These are phyloP conservation scores for Myiotriccus ornatus DNA, from an alignment of 2,797 vertebrate species.

Conservation along the genomic window DNA sequence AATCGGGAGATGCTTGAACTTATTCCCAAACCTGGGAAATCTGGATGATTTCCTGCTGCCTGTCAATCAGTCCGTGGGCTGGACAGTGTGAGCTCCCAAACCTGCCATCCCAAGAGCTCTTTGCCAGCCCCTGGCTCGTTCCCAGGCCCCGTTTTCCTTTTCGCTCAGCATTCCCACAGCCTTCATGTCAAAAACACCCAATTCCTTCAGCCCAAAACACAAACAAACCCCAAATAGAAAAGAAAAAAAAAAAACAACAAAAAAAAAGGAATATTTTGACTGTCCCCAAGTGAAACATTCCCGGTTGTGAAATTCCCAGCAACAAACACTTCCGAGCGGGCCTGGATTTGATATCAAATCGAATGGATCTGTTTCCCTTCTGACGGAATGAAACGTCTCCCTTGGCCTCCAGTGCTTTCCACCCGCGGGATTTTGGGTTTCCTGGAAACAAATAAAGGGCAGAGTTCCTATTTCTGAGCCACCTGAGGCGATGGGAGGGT, in stretches of 20 bases:
- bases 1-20: background rate
- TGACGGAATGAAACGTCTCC: background rate
- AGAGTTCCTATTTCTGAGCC: background rate
- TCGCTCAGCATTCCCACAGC: conserved; percentile 41
- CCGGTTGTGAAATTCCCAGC: background rate
- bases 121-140: conserved; percentile 23
- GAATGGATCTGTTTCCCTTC: background rate
- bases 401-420: background rate
- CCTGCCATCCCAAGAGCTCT: background rate
- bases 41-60: background rate
- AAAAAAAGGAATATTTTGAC: background rate
- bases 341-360: background rate
- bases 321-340: background rate
- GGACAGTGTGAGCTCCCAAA: background rate
- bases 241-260: fast-evolving
- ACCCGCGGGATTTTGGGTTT: background rate
- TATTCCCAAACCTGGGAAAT: background rate
- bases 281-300: background rate
- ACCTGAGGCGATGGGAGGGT: background rate
- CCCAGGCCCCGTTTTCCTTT: conserved; percentile 31
- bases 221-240: conserved; percentile 25
- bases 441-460: background rate
- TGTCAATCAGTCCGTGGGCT: background rate
- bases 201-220: background rate
- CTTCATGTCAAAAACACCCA: conserved; percentile 45